phyloP scores from a whole-genome alignment of 1,140 invertebrate species.

The Drosophila kurseongensis region DNA sequence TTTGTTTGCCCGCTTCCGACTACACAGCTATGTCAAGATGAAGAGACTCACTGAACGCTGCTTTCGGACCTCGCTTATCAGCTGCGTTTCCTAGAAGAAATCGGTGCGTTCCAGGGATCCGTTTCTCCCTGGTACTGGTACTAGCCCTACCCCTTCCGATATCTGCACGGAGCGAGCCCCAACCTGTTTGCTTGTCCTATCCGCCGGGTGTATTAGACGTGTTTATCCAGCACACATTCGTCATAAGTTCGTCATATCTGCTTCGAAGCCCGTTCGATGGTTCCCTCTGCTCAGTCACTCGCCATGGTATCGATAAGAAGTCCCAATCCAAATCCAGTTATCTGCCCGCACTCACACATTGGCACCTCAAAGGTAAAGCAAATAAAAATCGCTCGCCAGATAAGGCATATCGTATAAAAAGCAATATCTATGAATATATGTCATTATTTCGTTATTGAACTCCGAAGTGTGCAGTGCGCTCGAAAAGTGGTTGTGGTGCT shows the following conservation, averaged over 20 bases:
- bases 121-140: neutral
- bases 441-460: constrained; percentile 82
- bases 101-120: neutral
- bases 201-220: constrained; percentile 40
- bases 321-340: constrained; percentile 77
- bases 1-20: constrained; percentile 46
- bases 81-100: constrained; percentile 1
- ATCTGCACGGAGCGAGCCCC: neutral
- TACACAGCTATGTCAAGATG: constrained; percentile 34
- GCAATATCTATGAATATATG: constrained; percentile 83
- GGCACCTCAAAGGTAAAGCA: constrained; percentile 67
- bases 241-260: constrained; percentile 61
- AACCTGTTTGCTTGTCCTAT: constrained; percentile 56
- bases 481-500: constrained; percentile 10
- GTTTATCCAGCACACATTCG: constrained; percentile 57
- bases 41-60: neutral
- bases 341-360: constrained; percentile 56
- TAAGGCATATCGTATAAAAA: constrained; percentile 80
- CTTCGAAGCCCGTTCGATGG: constrained; percentile 11
- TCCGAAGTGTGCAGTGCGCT: constrained; percentile 64
- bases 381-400: constrained; percentile 68
- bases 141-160: constrained; percentile 19
- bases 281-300: constrained; percentile 17
- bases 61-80: constrained; percentile 37
- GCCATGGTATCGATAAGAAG: constrained; percentile 65